phyloP scores from a whole-genome alignment of 2,888 invertebrate genomes.

The Dorcus hopei region DNA sequence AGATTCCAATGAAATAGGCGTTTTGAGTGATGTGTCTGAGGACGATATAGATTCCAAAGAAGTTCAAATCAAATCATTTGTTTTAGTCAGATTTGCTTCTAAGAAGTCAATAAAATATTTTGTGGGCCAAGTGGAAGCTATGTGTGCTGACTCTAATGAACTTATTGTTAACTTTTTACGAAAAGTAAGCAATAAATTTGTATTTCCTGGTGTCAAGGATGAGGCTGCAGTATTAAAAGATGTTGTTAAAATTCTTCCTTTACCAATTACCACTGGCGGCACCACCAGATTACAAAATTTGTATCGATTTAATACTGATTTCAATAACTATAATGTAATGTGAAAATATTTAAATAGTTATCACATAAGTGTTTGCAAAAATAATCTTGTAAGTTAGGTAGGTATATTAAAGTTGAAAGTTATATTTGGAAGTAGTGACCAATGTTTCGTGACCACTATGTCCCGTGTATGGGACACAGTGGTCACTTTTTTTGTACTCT shows the following conservation, averaged over 20 bases:
- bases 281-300: not conserved
- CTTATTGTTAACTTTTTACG: slow-evolving; percentile 4
- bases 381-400: not conserved
- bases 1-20: too few relatives aligned
- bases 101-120: slow-evolving; percentile 2
- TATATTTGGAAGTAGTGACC: not conserved
- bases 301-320: not conserved
- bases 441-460: not conserved
- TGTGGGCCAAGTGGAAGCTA: slow-evolving; percentile 5
- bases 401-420: not conserved
- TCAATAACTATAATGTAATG: too few relatives aligned
- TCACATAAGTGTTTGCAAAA: not conserved
- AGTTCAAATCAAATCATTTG: slow-evolving; percentile 1
- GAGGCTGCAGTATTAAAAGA: slow-evolving; percentile 4
- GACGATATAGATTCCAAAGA: not conserved
- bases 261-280: slow-evolving; percentile 5
- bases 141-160: slow-evolving; percentile 5
- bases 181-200: slow-evolving; percentile 7
- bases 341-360: too few relatives aligned
- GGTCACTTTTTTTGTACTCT: not conserved
- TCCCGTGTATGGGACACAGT: not conserved
- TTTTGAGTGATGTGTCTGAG: not conserved
- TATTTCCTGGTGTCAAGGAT: slow-evolving; percentile 10
- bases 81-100: not conserved
- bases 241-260: slow-evolving; percentile 5